A percentile compares a stretch with the other conserved stretches of the same genome.
Evolutionary conservation across 2,113 vertebrate species (phyloP).

Genomic region (Cyphomyrus discorhynchus): DNA sequence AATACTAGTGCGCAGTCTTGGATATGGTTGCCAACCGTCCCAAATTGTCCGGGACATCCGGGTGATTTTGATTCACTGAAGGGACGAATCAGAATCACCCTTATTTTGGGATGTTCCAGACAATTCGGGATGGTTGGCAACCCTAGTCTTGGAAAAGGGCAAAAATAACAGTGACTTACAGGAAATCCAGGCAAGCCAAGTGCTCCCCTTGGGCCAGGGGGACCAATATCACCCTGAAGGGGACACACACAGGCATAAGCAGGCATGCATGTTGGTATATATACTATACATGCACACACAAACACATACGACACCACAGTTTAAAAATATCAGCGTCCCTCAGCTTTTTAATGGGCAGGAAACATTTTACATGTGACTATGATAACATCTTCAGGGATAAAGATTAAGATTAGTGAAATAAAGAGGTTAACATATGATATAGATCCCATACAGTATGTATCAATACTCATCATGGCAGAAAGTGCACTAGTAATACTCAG

Average conservation of each 20-base stretch:
- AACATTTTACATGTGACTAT: neutral
- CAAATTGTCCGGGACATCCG: no score
- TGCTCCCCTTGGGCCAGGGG: slow-evolving; percentile 49
- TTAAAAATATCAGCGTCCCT: neutral
- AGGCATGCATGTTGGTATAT: neutral
- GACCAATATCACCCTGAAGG: slow-evolving; percentile 62
- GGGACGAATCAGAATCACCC: no score
- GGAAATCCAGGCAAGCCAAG: slow-evolving; percentile 56
- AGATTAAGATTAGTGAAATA: neutral
- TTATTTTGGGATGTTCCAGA: no score
- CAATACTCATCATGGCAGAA: neutral
- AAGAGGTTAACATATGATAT: neutral
- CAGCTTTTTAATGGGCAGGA: neutral
- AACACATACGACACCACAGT: neutral
- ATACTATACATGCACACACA: neutral
- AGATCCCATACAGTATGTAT: neutral
- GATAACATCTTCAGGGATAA: neutral
- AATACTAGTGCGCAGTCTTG: neutral
- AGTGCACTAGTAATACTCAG: neutral
- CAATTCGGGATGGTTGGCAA: no score
- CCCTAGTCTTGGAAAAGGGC: neutral
- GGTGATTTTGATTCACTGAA: no score
- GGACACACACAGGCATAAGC: slow-evolving; percentile 3
- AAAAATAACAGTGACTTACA: slow-evolving; percentile 49
- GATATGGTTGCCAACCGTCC: neutral